These are phyloP conservation scores for Squalus acanthias DNA, from an alignment of 2,797 vertebrate species.

Conservation along the genomic window DNA sequence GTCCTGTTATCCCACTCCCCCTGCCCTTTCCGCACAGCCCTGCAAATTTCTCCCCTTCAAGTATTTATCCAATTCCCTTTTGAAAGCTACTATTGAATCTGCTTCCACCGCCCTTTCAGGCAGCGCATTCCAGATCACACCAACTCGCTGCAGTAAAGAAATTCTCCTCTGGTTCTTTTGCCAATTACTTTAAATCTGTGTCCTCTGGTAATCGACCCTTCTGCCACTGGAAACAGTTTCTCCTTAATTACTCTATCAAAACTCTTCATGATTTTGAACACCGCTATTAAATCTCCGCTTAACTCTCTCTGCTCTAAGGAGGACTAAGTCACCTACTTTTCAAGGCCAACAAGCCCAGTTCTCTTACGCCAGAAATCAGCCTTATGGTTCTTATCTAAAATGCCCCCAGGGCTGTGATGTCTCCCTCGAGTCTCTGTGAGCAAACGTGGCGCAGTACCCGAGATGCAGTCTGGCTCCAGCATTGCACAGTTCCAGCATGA, in stretches of 20 bases:
- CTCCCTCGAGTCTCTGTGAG: background rate
- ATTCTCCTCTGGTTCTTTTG: background rate
- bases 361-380: background rate
- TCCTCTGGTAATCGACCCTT: background rate
- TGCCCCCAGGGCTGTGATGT: background rate
- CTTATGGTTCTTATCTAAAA: background rate
- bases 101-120: background rate
- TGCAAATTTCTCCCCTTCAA: background rate
- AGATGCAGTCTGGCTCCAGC: background rate
- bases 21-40: background rate
- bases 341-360: background rate
- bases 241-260: background rate
- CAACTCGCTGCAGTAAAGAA: background rate
- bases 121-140: background rate
- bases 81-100: background rate
- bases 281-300: background rate
- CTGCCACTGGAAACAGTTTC: background rate
- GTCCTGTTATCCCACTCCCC: background rate
- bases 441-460: background rate
- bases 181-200: background rate
- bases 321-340: background rate
- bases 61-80: background rate
- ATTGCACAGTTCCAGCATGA: background rate
- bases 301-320: background rate
- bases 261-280: background rate